phyloP scores from a whole-genome alignment of 2,113 vertebrate genomes.

The Eupsittula cactorum region DNA sequence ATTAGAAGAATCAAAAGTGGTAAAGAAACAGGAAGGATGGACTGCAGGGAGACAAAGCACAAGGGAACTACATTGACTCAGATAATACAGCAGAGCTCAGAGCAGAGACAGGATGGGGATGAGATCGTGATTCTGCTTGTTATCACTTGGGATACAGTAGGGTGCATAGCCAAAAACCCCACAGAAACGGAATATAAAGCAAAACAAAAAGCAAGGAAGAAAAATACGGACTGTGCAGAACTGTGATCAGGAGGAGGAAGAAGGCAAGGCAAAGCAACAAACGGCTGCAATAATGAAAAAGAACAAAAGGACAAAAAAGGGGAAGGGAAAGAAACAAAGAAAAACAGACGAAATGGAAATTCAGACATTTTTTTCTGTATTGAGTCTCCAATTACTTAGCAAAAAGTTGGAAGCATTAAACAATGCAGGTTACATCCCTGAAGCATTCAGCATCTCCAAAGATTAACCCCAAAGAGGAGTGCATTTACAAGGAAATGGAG shows the following conservation, averaged over 20 bases:
- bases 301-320: background rate
- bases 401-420: background rate
- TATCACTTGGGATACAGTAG: background rate
- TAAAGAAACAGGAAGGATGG: background rate
- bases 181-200: background rate
- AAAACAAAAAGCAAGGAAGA: background rate
- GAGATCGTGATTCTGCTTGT: background rate
- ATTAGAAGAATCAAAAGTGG: background rate
- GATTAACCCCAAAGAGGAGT: background rate
- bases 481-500: background rate
- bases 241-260: background rate
- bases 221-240: background rate
- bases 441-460: background rate
- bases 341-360: background rate
- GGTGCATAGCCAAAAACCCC: background rate
- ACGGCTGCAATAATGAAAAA: background rate
- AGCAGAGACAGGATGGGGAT: background rate
- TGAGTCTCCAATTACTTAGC: background rate
- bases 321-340: accelerated
- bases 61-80: background rate
- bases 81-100: background rate
- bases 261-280: background rate
- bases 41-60: background rate
- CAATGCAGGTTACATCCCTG: background rate
- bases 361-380: accelerated